Evolutionary conservation across 2,113 vertebrate genomes (phyloP).

Genomic region (Calidris pugnax): DNA sequence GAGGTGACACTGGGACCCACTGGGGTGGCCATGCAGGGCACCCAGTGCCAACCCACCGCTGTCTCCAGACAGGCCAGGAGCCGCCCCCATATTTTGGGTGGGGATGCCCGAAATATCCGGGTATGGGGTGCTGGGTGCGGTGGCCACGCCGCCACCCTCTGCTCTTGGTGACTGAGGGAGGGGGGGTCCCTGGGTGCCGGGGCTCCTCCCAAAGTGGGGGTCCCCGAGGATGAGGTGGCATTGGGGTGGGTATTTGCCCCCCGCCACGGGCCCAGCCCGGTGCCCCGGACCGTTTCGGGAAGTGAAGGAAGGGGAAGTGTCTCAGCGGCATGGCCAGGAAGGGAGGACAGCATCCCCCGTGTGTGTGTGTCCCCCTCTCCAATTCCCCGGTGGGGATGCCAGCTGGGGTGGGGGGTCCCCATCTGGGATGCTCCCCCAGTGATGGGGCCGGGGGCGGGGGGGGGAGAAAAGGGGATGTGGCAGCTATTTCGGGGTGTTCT

Average conservation of each 20-base stretch:
- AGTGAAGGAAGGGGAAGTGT: constrained; percentile 14
- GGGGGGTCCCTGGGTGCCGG: background rate
- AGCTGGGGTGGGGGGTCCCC: background rate
- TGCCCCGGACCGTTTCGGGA: background rate
- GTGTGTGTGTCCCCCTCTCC: too few relatives aligned
- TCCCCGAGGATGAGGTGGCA: fast-evolving
- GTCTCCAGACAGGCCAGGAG: fast-evolving
- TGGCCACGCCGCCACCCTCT: background rate
- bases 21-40: fast-evolving
- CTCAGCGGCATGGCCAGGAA: background rate
- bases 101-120: background rate
- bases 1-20: background rate
- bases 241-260: background rate
- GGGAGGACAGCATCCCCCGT: background rate
- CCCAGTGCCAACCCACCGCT: fast-evolving
- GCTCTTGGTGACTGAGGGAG: too few relatives aligned
- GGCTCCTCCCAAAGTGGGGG: background rate
- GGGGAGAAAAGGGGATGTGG: background rate
- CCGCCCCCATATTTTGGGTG: background rate
- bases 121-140: background rate
- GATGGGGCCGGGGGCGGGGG: background rate
- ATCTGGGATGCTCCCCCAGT: fast-evolving
- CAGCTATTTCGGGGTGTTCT: background rate
- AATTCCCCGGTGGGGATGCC: background rate
- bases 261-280: background rate